Base-by-base conservation (phyloP, 2,797 vertebrate species). In the Scomberomorus guttatus region DNA sequence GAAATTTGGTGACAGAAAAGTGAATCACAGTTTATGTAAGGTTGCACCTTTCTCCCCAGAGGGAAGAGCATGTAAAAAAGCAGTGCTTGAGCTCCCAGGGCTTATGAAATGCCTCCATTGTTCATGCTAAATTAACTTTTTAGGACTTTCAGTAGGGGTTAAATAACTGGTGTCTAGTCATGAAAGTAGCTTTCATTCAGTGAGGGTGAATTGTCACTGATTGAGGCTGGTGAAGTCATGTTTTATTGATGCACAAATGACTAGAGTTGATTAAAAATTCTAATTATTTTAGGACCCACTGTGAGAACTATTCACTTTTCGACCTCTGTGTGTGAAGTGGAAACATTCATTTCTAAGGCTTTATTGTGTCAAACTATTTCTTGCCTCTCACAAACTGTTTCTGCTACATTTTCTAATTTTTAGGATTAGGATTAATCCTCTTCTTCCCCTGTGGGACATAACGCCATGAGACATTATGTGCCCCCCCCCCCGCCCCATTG, bases 11-110 rank as follows among this genome's bases (percentile, higher is more conserved):
- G 85, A 91, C 86, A 89, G 77, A 88, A 77, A 81, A 64, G 78
- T 90, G 87, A 90, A 80, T 92, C 81, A 86, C 54, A 75, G 75
- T 84, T 89, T 84, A 85, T 77, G 52, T 75, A 72, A 81, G 71
- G 63, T 65, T 71, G 75, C 77, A 82, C 77, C 66, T 79, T 78
- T 54, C 50, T 54, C 66, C 46, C 60, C 27, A 18, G 25, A 72
- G 64, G 65, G 11, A 55, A 79, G 34, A 79, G 34, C 24, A 29
- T 46, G 52, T 34, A 15, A 52, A 61, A 56, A 44, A 27, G 13
- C 9, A 56, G 56, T 13, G 27, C 58, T 64, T 9, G 73, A 61
- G 77, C 74, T 75, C 80, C 34, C n/a, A 39, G 80, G 75, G 34
- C 64, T 79, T 29, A 75, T 81, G 59, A 91, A 87, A 85, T 60